These are phyloP conservation scores for Coregonus sp. DNA, from an alignment of 2,797 vertebrate genomes.

Conservation along the genomic window DNA sequence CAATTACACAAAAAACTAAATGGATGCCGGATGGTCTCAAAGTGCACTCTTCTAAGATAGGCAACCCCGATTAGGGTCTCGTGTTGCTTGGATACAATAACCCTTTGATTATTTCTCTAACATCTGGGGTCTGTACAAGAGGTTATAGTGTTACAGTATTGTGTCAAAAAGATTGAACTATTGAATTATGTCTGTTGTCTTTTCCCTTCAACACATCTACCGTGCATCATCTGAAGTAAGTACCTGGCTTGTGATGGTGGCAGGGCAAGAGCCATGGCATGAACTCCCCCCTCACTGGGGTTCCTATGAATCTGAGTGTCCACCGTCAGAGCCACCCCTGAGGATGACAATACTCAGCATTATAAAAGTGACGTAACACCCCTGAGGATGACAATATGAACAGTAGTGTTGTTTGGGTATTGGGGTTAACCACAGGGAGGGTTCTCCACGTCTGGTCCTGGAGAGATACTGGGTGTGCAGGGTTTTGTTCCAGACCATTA, in stretches of 20 bases:
- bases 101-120: not conserved
- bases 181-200: too few relatives aligned
- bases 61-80: not conserved
- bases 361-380: too few relatives aligned
- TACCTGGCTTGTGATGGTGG: constrained; percentile 91
- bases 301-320: constrained; percentile 95
- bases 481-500: not conserved
- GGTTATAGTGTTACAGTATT: not conserved
- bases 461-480: not conserved
- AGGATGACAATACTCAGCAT: not conserved
- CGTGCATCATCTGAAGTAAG: not conserved
- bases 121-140: not conserved
- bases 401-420: not conserved
- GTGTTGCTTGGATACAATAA: not conserved
- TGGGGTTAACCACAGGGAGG: not conserved
- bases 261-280: constrained; percentile 87
- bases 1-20: not conserved
- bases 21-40: not conserved
- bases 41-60: not conserved
- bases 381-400: not conserved
- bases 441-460: not conserved
- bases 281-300: constrained; percentile 90
- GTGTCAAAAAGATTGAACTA: not conserved
- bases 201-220: too few relatives aligned
- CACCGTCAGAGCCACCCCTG: constrained; percentile 91